A percentile compares a stretch with the other conserved stretches of the same genome.
Evolutionary conservation across 1,140 invertebrate genomes (phyloP).

Genomic region (Diploscapter pachys): DNA sequence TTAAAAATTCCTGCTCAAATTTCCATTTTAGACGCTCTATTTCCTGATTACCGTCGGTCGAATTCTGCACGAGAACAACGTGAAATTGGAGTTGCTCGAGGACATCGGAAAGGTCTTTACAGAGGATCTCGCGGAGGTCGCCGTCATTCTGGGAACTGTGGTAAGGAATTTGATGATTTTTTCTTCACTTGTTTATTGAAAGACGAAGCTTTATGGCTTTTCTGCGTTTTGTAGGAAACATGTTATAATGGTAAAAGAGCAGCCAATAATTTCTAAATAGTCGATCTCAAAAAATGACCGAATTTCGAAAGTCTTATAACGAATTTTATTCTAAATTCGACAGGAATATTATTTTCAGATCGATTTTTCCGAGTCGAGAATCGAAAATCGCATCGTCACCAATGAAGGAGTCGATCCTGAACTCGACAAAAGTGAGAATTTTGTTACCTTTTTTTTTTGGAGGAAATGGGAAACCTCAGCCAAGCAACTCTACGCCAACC

Average conservation of each 20-base stretch:
- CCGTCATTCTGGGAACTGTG: constrained; percentile 16
- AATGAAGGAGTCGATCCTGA: constrained; percentile 44
- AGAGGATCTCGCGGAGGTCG: constrained; percentile 34
- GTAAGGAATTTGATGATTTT: constrained; percentile 13
- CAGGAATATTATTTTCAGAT: constrained; percentile 39
- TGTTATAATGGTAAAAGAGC: too few relatives aligned
- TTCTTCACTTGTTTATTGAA: constrained; percentile 6
- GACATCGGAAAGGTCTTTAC: constrained; percentile 41
- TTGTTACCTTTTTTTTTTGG: background rate
- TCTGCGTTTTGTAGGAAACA: too few relatives aligned
- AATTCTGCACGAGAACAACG: constrained; percentile 31
- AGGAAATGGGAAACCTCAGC: constrained; percentile 31
- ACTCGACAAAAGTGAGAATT: constrained; percentile 45
- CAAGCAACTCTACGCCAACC: constrained; percentile 41
- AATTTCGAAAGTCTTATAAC: too few relatives aligned
- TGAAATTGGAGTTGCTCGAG: constrained; percentile 38
- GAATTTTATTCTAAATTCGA: background rate
- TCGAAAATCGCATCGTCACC: constrained; percentile 53
- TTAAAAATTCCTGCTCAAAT: background rate
- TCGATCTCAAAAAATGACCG: too few relatives aligned
- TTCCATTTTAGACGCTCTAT: constrained; percentile 34
- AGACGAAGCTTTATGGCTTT: too few relatives aligned
- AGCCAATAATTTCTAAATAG: too few relatives aligned
- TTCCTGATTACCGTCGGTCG: constrained; percentile 40
- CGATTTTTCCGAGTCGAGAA: constrained; percentile 45